Evolutionary conservation across 2,113 vertebrate genomes (phyloP), one percentile per base, ranked within the genome.

Genomic region (Mesembrinibis cayennensis): DNA sequence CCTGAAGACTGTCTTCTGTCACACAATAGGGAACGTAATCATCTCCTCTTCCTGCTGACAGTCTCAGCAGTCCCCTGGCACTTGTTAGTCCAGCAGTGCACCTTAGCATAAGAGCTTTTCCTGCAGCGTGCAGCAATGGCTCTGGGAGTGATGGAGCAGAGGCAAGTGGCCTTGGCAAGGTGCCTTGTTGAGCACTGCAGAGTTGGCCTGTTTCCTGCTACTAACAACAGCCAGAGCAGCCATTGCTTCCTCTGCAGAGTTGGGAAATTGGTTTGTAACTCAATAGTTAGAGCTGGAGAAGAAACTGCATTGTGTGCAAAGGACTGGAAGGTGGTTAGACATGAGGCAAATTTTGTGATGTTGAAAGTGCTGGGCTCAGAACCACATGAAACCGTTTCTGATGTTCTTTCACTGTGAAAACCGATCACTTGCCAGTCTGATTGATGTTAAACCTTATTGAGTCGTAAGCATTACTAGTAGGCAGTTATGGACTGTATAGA

Each of bases 121-220:
- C 61, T 89, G 69, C 7, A 4, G 25, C 7, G 30, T 89, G 52
- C 59, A 71, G 88, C 72, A 25, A 1, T 63, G 38, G 47, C 73
- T 93, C 34, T 79, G 53, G 53, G 53, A 79, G 56, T 21, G 86
- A 76, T 66, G 77, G 85, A 95, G 49, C 40, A 45, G 82, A 83
- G 45, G 58, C 74, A 82, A 70, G 62, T 44, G 15, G 72, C 55
- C 74, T 94, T 96, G 92, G 85, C 90, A 72, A 78, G 71, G 66
- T 95, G 87, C 89, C 89, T 69, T 32, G 32, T 20, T 52, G 77
- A 92, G 73, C 53, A 63, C 65, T 95, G 95, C 92, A 25, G 92
- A 72, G 49, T 40, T 96, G 96, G 83, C 80, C 65, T 45, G 40
- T 69, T 95, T 89, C 86, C 89, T 78, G 30, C 76, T 82, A 5